These are phyloP conservation scores for Mythimna pallens DNA, from an alignment of 2,888 invertebrate species.

Conservation along the genomic window DNA sequence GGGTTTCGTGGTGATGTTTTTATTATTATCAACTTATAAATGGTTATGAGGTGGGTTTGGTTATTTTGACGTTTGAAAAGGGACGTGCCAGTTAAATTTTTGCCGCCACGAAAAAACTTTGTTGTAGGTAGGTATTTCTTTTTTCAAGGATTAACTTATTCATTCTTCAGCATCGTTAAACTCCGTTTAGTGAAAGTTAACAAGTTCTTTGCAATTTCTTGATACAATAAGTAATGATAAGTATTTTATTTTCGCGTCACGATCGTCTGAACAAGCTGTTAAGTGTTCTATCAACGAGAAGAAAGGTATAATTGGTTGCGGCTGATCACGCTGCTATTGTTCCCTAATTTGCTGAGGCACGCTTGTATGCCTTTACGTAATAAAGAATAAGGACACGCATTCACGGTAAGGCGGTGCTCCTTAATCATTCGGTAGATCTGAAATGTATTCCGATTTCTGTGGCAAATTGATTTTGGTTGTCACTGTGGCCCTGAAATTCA, in stretches of 20 bases:
- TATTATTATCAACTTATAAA: slow-evolving; percentile 47
- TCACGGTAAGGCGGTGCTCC: slow-evolving; percentile 22
- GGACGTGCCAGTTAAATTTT: background rate
- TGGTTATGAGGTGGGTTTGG: slow-evolving; percentile 9
- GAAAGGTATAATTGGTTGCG: slow-evolving; percentile 54
- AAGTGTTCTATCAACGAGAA: slow-evolving; percentile 70
- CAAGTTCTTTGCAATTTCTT: slow-evolving; percentile 48
- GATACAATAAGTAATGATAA: slow-evolving; percentile 40
- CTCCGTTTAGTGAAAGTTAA: slow-evolving; percentile 58
- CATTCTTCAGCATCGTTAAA: slow-evolving; percentile 28
- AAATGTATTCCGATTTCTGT: background rate
- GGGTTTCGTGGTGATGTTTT: slow-evolving; percentile 34
- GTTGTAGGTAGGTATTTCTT: background rate
- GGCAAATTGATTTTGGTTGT: background rate
- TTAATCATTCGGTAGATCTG: background rate
- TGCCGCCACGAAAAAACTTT: background rate
- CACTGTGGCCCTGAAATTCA: too few species aligned
- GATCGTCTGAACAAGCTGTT: slow-evolving; percentile 75
- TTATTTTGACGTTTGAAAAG: slow-evolving; percentile 7
- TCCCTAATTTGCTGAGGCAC: slow-evolving; percentile 59
- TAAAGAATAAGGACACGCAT: slow-evolving; percentile 39
- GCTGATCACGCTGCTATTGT: slow-evolving; percentile 63
- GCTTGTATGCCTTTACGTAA: slow-evolving; percentile 43
- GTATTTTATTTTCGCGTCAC: slow-evolving; percentile 62
- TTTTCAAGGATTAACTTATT: slow-evolving; percentile 32